Percentiles rank a stretch among this genome's conserved stretches.
These are phyloP conservation scores for Embidobia sp. DNA, from an alignment of 2,888 invertebrate genomes.

Conservation along the genomic window DNA sequence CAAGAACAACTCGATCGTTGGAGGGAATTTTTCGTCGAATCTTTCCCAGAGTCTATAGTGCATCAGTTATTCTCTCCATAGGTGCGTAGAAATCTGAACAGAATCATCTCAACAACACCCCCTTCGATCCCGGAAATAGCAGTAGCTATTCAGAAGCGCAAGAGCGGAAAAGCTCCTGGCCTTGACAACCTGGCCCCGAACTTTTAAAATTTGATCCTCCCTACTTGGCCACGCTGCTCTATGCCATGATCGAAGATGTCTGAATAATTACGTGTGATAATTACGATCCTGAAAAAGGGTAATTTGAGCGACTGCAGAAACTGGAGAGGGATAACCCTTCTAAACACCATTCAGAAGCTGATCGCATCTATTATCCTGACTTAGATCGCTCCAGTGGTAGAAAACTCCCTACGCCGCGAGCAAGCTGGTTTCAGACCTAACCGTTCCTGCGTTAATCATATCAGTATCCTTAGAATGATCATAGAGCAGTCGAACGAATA, in stretches of 20 bases:
- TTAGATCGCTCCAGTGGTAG: not conserved
- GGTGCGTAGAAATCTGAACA: constrained; percentile 23
- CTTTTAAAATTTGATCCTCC: not conserved
- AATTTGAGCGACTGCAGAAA: not conserved
- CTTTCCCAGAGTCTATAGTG: no score
- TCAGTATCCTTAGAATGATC: constrained; percentile 10
- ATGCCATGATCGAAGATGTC: not conserved
- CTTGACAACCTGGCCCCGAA: not conserved
- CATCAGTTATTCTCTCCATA: not conserved
- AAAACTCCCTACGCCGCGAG: not conserved
- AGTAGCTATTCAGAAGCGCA: not conserved
- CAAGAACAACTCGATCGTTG: constrained; percentile 22
- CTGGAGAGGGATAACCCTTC: not conserved
- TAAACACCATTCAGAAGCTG: not conserved
- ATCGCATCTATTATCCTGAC: not conserved
- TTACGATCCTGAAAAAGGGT: not conserved
- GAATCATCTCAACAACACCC: not conserved
- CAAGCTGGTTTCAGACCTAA: not conserved
- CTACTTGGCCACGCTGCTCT: not conserved
- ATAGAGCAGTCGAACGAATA: constrained; percentile 6
- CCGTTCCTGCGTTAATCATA: not conserved
- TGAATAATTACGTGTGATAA: no score
- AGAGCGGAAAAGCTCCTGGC: not conserved
- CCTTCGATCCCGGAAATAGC: not conserved
- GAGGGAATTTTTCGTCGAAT: constrained; percentile 31